These are phyloP conservation scores for Whitmania pigra DNA, from an alignment of 1,140 invertebrate genomes.

Conservation along the genomic window DNA sequence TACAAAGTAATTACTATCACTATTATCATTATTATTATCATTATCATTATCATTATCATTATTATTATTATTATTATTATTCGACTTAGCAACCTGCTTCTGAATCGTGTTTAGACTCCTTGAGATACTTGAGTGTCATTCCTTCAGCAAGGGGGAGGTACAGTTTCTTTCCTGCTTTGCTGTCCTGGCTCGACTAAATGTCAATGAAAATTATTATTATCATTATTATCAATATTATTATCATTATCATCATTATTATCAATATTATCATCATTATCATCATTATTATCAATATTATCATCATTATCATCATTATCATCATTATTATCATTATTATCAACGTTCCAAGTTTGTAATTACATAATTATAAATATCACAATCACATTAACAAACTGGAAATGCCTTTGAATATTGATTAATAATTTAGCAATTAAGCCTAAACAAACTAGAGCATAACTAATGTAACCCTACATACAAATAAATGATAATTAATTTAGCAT, in stretches of 20 bases:
- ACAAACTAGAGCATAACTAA: too few species aligned
- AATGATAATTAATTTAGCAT: too few species aligned
- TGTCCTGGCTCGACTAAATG: slow-evolving; percentile 13
- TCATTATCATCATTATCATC: not conserved
- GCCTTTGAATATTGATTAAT: too few species aligned
- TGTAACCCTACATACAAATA: too few species aligned
- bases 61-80: too few species aligned
- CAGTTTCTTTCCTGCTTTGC: slow-evolving; percentile 46
- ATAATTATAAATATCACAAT: too few species aligned
- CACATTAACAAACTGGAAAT: too few species aligned
- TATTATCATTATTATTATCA: too few species aligned
- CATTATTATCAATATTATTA: not conserved
- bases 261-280: slow-evolving; percentile 9
- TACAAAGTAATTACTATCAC: too few species aligned
- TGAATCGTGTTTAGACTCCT: slow-evolving; percentile 75
- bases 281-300: not conserved
- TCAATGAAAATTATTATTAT: slow-evolving; percentile 8
- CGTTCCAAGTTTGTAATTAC: too few species aligned
- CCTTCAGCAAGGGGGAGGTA: slow-evolving; percentile 66
- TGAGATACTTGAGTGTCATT: slow-evolving; percentile 70
- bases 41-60: too few species aligned
- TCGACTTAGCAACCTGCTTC: slow-evolving; percentile 52
- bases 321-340: not conserved
- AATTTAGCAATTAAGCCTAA: too few species aligned
- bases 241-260: not conserved